These are phyloP conservation scores for Morpho helenor DNA, from an alignment of 2,888 invertebrate species.

Conservation along the genomic window DNA sequence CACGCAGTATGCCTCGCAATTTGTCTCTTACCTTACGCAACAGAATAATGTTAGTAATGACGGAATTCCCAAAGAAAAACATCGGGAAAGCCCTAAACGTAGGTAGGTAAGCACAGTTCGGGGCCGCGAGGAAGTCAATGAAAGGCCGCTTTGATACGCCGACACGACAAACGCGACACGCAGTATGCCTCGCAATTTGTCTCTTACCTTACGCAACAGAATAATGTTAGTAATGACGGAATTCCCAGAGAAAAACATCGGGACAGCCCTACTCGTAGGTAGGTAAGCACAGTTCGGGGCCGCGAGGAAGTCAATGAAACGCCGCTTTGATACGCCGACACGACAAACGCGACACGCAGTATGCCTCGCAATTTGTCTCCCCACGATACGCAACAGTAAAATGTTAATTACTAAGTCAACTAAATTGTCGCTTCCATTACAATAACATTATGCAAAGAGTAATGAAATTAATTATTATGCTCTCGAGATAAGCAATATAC, in stretches of 20 bases:
- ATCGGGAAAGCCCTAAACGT: slow-evolving; percentile 20
- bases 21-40: slow-evolving; percentile 60
- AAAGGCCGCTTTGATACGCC: slow-evolving; percentile 40
- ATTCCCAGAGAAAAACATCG: background rate
- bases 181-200: slow-evolving; percentile 64
- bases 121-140: slow-evolving; percentile 39
- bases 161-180: slow-evolving; percentile 57
- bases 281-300: slow-evolving; percentile 22
- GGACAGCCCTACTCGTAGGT: slow-evolving; percentile 21
- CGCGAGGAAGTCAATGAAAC: slow-evolving; percentile 42
- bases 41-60: slow-evolving; percentile 53
- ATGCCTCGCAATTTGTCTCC: slow-evolving; percentile 62
- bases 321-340: slow-evolving; percentile 38
- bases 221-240: slow-evolving; percentile 47
- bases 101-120: slow-evolving; percentile 18
- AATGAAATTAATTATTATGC: no score
- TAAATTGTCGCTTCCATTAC: no score
- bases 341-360: slow-evolving; percentile 61
- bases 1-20: slow-evolving; percentile 67
- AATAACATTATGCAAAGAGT: no score
- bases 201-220: slow-evolving; percentile 58
- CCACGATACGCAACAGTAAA: no score
- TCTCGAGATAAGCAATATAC: no score
- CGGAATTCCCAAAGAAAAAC: no score
- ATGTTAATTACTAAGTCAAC: slow-evolving; percentile 44